A percentile compares a stretch with the other conserved stretches of the same genome.
Evolutionary conservation across 2,888 invertebrate species (phyloP).

Genomic region (Lottia gigantea): DNA sequence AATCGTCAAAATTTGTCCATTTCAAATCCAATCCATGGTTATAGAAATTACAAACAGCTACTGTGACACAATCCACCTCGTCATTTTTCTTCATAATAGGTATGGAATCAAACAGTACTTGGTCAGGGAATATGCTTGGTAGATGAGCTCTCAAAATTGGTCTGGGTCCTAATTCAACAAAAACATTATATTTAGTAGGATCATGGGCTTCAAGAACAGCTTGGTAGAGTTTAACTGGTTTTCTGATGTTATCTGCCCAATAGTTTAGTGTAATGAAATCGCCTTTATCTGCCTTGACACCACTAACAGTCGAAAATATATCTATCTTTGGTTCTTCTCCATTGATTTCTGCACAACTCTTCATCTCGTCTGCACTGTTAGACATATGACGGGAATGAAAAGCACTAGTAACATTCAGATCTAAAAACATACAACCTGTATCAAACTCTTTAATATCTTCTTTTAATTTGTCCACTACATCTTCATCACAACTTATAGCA

Average conservation of each 20-base stretch:
- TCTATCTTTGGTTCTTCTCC: slow-evolving; percentile 15
- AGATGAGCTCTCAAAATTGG: slow-evolving; percentile 40
- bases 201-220: slow-evolving; percentile 26
- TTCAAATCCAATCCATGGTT: slow-evolving; percentile 28
- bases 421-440: slow-evolving; percentile 28
- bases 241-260: slow-evolving; percentile 39
- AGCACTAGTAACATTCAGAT: slow-evolving; percentile 44
- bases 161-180: slow-evolving; percentile 48
- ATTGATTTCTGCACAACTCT: slow-evolving; percentile 28
- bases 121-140: slow-evolving; percentile 25
- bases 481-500: slow-evolving; percentile 36
- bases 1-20: slow-evolving; percentile 30
- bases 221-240: slow-evolving; percentile 35
- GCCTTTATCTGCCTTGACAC: slow-evolving; percentile 18
- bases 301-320: slow-evolving; percentile 43
- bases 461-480: slow-evolving; percentile 26
- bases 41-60: slow-evolving; percentile 30
- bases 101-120: background rate
- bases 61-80: slow-evolving; percentile 24
- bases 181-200: slow-evolving; percentile 24
- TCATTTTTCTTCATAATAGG: slow-evolving; percentile 13
- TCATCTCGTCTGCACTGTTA: slow-evolving; percentile 15
- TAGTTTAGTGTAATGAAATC: slow-evolving; percentile 35
- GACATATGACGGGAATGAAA: slow-evolving; percentile 48
- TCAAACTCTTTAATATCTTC: slow-evolving; percentile 18